phyloP scores from a whole-genome alignment of 2,113 vertebrate species.

The Apteryx owenii region DNA sequence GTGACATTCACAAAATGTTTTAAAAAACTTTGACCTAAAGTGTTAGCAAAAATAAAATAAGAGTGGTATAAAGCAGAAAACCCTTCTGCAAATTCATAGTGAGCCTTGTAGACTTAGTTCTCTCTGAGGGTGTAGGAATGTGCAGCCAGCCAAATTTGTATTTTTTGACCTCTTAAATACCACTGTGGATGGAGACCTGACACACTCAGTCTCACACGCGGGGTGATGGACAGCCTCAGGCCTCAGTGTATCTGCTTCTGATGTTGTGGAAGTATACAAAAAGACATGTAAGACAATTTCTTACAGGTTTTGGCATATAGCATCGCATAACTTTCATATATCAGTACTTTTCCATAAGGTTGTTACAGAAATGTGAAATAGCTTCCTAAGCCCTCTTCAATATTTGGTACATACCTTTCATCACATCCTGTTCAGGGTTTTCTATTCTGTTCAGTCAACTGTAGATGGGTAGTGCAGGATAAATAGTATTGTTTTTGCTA shows the following conservation, averaged over 20 bases:
- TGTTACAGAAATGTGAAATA: neutral
- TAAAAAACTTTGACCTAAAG: neutral
- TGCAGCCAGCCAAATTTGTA: neutral
- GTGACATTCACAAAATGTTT: neutral
- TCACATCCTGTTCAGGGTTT: neutral
- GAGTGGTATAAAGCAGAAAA: neutral
- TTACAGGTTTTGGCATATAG: neutral
- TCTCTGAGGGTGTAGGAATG: neutral
- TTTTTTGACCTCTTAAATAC: neutral
- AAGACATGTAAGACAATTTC: neutral
- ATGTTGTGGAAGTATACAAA: neutral
- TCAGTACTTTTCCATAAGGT: neutral
- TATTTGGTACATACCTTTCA: neutral
- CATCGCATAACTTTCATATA: neutral
- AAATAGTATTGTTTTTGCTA: neutral
- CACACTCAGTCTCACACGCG: neutral
- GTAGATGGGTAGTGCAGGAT: neutral
- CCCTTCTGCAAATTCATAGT: neutral
- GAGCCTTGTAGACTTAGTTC: neutral
- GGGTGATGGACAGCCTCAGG: neutral
- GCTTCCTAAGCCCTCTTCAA: neutral
- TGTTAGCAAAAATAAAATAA: neutral
- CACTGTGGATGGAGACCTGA: neutral
- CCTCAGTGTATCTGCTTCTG: neutral
- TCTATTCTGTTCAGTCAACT: neutral